A percentile compares a stretch with the other conserved stretches of the same genome.
Conservation (phyloP, 2,888 invertebrate genomes). For the Phorcus lineatus region DNA sequence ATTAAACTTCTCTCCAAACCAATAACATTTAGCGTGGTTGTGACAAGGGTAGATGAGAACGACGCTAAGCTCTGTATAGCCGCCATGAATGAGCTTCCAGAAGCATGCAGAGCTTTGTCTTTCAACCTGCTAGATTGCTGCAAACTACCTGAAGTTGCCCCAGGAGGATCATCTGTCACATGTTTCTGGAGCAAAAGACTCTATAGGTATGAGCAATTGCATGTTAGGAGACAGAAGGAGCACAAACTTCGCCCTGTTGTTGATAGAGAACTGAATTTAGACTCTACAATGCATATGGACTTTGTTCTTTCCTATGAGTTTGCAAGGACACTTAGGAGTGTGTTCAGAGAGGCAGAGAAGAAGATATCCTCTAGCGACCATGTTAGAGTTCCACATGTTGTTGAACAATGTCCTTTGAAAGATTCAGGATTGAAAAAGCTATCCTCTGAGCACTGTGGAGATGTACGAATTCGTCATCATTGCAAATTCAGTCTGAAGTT, state of each 20-base stretch:
- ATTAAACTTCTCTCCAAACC: background rate
- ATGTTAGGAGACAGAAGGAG: background rate
- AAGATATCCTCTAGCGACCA: background rate
- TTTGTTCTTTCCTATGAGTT: background rate
- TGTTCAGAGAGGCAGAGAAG: background rate
- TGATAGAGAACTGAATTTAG: background rate
- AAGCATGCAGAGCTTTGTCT: background rate
- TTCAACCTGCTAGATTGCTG: background rate
- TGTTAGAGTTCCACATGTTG: background rate
- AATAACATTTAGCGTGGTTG: background rate
- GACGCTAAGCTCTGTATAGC: background rate
- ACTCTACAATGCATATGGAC: background rate
- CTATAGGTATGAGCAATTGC: background rate
- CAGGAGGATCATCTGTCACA: background rate
- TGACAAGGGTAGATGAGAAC: background rate
- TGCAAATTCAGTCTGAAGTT: slow-evolving; percentile 48
- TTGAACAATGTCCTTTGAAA: background rate
- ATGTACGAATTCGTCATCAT: background rate
- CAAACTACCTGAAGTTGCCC: background rate
- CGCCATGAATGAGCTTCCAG: background rate
- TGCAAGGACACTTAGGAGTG: background rate
- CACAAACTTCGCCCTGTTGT: no score
- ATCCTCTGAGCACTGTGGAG: background rate
- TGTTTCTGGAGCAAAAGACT: slow-evolving; percentile 16
- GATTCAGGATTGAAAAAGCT: background rate